These are phyloP conservation scores for Episyrphus balteatus DNA, from an alignment of 1,140 invertebrate species.

Conservation along the genomic window DNA sequence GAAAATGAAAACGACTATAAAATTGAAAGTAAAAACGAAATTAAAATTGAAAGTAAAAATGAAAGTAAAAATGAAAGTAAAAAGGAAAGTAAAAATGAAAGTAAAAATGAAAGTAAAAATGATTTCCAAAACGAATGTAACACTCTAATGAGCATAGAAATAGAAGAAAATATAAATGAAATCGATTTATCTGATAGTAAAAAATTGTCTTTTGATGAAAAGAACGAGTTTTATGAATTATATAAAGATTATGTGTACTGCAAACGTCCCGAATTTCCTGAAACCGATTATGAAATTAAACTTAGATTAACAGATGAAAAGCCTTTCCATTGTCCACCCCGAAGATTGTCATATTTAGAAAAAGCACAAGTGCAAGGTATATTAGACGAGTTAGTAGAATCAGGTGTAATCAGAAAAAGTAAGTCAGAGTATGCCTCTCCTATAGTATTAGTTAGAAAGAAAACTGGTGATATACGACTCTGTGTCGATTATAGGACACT, in stretches of 20 bases:
- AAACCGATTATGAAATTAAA: constrained; percentile 3
- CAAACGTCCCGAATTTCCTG: not conserved
- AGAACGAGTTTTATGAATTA: not conserved
- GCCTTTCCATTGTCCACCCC: constrained; percentile 11
- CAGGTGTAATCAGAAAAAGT: constrained; percentile 16
- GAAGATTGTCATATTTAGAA: constrained; percentile 13
- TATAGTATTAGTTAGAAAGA: constrained; percentile 20
- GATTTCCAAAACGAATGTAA: no score
- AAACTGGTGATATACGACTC: constrained; percentile 14
- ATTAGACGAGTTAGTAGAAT: constrained; percentile 14
- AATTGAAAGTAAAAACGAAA: no score
- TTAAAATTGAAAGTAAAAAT: no score
- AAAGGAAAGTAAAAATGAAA: no score
- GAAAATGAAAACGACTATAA: not conserved
- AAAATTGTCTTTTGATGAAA: not conserved
- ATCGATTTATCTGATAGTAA: not conserved
- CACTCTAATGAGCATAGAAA: no score
- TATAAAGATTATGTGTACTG: constrained; percentile 2
- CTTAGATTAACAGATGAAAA: constrained; percentile 10
- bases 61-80: no score
- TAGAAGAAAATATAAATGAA: no score
- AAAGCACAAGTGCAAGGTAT: constrained; percentile 14
- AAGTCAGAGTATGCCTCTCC: constrained; percentile 23
- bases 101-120: no score
- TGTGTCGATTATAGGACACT: constrained; percentile 18